Base-by-base conservation (phyloP, 1,140 invertebrate genomes). In the Saxidomus purpurata region DNA sequence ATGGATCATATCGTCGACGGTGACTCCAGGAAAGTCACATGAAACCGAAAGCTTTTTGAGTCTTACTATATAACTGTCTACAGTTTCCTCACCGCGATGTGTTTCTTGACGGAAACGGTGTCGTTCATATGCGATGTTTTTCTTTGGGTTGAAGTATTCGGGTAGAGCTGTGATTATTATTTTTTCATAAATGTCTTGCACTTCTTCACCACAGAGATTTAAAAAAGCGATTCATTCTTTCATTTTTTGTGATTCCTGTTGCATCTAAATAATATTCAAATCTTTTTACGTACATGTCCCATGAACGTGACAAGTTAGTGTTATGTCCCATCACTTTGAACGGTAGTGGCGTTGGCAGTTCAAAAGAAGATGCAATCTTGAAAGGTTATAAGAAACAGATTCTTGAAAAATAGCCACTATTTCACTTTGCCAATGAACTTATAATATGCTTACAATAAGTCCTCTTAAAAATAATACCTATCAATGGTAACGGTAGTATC, bases 281-380 rank as follows among this genome's bases (percentile, higher is more conserved):
- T 63, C 40, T 28, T 34, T 82, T 82, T 0, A 67, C 11, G 9
- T 43, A 83, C 4, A 13, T 25, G 15, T 63, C 25, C 59, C 25
- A 63, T 25, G 59, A 9, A 63, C 59, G 25, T 25, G 59, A 28
- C 25, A 63, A 63, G 25, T 63, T 63, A 11, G 59, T 63, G 15
- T 63, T 25, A 28, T 63, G 59, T 28, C 59, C 59, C 8, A 28
- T 25, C 1, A 63, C 59, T 28, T 63, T 63, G 15, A 63, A 63
- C 8, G 22, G 22, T 25, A 28, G 59, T 63, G 59, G 59, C 25
- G 25, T 63, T 63, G 59, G 59, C 59, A 63, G 25, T 9, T n/a
- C 80, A 83, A 22, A 47, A 47, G 0, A 52, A 11, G 67, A 76
- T 49, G 71, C 71, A 19, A 76, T 76, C 71, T 76, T 76, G 71